phyloP scores from a whole-genome alignment of 1,140 invertebrate genomes.

The Drosophila melanica region DNA sequence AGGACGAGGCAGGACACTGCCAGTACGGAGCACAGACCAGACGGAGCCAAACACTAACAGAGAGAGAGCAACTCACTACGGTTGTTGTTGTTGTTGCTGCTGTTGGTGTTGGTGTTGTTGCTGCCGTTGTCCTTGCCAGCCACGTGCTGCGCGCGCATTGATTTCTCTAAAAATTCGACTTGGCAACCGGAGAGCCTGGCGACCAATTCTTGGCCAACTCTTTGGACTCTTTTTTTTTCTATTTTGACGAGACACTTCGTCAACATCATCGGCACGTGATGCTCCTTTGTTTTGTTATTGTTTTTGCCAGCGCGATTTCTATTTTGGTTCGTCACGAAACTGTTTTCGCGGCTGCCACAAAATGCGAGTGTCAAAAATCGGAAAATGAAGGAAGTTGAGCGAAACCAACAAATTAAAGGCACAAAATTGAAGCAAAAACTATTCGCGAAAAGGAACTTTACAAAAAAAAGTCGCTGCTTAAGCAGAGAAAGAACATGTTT shows the following conservation, averaged over 20 bases:
- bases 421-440: conserved; percentile 5
- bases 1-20: conserved; percentile 61
- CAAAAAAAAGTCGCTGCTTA: conserved; percentile 2
- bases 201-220: conserved; percentile 4
- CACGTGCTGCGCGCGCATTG: conserved; percentile 80
- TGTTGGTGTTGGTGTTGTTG: conserved; percentile 27
- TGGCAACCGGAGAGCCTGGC: conserved; percentile 31
- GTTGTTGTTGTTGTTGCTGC: conserved; percentile 37
- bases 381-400: conserved; percentile 29
- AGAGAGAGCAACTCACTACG: conserved; percentile 23
- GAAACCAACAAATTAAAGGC: conserved; percentile 18
- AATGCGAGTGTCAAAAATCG: conserved; percentile 23
- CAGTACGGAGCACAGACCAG: conserved; percentile 43
- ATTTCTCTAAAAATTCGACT: conserved; percentile 44
- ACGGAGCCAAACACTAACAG: conserved; percentile 32
- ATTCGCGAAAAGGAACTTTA: not conserved
- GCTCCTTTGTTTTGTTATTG: conserved; percentile 25
- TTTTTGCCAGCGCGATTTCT: conserved; percentile 39
- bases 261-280: conserved; percentile 64
- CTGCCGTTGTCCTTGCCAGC: conserved; percentile 58
- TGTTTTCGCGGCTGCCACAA: conserved; percentile 32
- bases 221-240: conserved; percentile 24
- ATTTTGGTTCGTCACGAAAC: conserved; percentile 65
- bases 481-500: not conserved
- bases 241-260: conserved; percentile 63